Conservation (phyloP, 2,797 vertebrate species). For the Sebastes iracundus region DNA sequence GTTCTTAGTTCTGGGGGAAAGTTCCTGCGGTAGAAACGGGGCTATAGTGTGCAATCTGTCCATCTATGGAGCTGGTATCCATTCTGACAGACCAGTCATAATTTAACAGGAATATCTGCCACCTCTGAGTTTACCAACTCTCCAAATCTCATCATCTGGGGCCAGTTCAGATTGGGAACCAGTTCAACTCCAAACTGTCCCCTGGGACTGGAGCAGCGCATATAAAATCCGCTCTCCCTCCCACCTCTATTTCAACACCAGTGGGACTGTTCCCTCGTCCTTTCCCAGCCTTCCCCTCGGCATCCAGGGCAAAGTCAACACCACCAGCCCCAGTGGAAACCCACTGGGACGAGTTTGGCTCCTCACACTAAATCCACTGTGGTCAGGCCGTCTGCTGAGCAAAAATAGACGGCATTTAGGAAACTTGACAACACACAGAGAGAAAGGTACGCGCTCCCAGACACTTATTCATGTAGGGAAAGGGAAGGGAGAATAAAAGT, state of each 20-base stretch:
- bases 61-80: background rate
- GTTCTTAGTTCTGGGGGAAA: too few species aligned
- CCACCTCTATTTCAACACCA: slow-evolving; percentile 42
- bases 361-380: slow-evolving; percentile 62
- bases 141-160: slow-evolving; percentile 16
- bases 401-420: slow-evolving; percentile 66
- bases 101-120: slow-evolving; percentile 5
- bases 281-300: slow-evolving; percentile 67
- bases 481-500: background rate
- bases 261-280: slow-evolving; percentile 54
- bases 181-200: slow-evolving; percentile 19
- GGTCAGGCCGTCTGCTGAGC: slow-evolving; percentile 61
- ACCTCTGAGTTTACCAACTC: slow-evolving; percentile 6
- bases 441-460: slow-evolving; percentile 18
- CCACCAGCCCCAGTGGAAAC: slow-evolving; percentile 58
- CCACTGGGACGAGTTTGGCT: slow-evolving; percentile 62
- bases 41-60: background rate
- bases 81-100: slow-evolving; percentile 2
- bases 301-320: slow-evolving; percentile 71
- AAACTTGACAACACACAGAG: slow-evolving; percentile 43
- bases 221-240: slow-evolving; percentile 29
- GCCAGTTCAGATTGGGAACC: slow-evolving; percentile 7
- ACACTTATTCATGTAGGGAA: slow-evolving; percentile 23
- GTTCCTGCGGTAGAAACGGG: too few species aligned
- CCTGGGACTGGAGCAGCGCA: slow-evolving; percentile 6